Evolutionary conservation across 1,140 invertebrate species (phyloP), one percentile per base, ranked within the genome.

Genomic region (Dendroctonus ponderosae): DNA sequence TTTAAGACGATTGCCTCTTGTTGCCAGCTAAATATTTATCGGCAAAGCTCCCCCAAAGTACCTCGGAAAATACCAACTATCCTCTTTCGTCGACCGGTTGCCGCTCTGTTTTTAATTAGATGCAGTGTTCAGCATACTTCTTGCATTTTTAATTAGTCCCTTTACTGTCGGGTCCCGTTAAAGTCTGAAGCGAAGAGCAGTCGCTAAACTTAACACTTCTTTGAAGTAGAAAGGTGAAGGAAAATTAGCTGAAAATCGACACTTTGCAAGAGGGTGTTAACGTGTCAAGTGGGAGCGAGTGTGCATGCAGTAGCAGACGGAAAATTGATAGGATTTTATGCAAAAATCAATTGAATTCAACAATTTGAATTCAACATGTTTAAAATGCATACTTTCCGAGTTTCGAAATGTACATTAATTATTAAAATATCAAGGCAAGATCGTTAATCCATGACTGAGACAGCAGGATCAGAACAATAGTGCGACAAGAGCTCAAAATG

Each of bases 1-100:
- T n/a, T n/a, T n/a, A n/a, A n/a, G n/a, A n/a, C n/a, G n/a, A n/a
- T n/a, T n/a, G n/a, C n/a, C n/a, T n/a, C n/a, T n/a, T n/a, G n/a
- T n/a, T n/a, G n/a, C n/a, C n/a, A n/a, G n/a, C n/a, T n/a, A n/a
- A 49, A 68, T 68, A 70, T 70, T 70, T 70, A 70, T 70, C 60
- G 59, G 59, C 58, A n/a, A n/a, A n/a, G n/a, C n/a, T n/a, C 62
- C 69, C 48, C 69, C 14, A 54, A 66, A 59, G 66, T 70, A 60
- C 60, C 68, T 70, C 63, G 64, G 65, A 65, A 70, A 66, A 70
- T 57, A 60, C 63, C 62, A 42, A 66, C 61, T 53, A 66, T 66
- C 62, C 58, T 50, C 50, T 53, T 40, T 51, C 60, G n/a, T 67
- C 53, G 42, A 41, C 42, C 59, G 41, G 57, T 60, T 61, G 46